Conservation (phyloP, 1,140 invertebrate species). For the Leptonema lineaticorne region DNA sequence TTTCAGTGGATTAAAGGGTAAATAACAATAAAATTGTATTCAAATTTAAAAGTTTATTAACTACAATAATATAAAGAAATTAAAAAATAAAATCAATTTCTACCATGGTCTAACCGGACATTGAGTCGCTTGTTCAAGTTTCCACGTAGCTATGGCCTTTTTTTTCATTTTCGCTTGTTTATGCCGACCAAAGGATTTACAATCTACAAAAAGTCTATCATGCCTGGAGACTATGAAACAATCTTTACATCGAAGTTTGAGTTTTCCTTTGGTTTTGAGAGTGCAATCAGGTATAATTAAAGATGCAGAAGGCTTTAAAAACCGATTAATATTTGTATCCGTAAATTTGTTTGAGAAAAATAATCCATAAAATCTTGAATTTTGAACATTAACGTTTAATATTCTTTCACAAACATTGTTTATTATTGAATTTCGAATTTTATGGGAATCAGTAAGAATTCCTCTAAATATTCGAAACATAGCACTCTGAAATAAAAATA, state of each 20-base stretch:
- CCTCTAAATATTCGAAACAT: not conserved
- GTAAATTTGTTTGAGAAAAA: not conserved
- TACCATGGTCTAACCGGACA: slow-evolving; percentile 57
- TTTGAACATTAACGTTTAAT: not conserved
- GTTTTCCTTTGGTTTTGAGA: slow-evolving; percentile 61
- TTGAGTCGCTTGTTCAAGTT: slow-evolving; percentile 65
- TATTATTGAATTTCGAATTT: not conserved
- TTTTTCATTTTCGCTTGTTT: slow-evolving; percentile 67
- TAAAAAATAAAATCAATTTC: slow-evolving; percentile 12
- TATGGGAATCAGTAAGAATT: not conserved
- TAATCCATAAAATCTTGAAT: slow-evolving; percentile 12
- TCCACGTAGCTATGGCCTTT: slow-evolving; percentile 62
- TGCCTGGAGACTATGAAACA: slow-evolving; percentile 66
- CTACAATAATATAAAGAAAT: too few relatives aligned
- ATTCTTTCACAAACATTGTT: not conserved
- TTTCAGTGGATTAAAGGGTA: too few relatives aligned
- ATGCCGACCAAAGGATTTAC: slow-evolving; percentile 67
- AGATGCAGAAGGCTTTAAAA: slow-evolving; percentile 24
- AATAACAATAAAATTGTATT: too few relatives aligned
- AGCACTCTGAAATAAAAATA: not conserved
- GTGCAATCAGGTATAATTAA: slow-evolving; percentile 46
- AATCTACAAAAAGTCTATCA: slow-evolving; percentile 65
- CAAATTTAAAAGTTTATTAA: too few relatives aligned
- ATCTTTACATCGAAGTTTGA: slow-evolving; percentile 67
- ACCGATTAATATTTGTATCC: not conserved